Evolutionary conservation across 2,797 vertebrate genomes (phyloP), one percentile per base, ranked within the genome.

Genomic region (Malacoctenus gilli): DNA sequence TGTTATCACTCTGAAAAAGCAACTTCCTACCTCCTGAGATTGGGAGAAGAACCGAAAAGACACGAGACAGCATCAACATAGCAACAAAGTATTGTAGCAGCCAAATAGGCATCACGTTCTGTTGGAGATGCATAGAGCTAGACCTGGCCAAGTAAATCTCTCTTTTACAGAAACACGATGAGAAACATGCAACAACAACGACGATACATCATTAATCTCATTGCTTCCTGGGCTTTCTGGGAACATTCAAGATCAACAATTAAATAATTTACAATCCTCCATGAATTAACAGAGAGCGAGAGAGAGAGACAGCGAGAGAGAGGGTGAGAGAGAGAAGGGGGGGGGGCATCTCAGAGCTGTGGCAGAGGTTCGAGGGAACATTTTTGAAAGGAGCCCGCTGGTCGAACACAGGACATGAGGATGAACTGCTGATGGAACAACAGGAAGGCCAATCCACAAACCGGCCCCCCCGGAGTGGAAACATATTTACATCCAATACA

Each of bases 131-230:
- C 85, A 87, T 87, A 89, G 87, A 87, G 85, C 78, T 81, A 80
- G 80, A 86, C 77, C 77, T 81, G 74, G 77, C 86, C 83, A 83
- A 80, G 81, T 75, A 72, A 82, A 86, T 84, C 79, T 87, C 77
- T 89, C 84, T 87, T 85, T 88, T 83, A 89, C 87, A 87, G 87
- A 80, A 82, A 88, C 85, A 90, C 85, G 85, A 86, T 88, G 85
- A 85, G 85, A 75, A 89, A 90, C 88, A 89, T 89, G 89, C 89
- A 90, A 87, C 85, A 87, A 86, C 87, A 85, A 88, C 83, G 75
- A 89, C 85, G 75, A 87, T 75, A 89, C 83, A 88, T 83, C 84
- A 84, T 85, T 85, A 85, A 81, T 88, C 85, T 85, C 86, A 84
- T 79, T 84, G 83, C 74, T 85, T 86, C 84, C 82, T 80, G 81